Percentiles rank a stretch among this genome's conserved stretches.
phyloP scores from a whole-genome alignment of 2,888 invertebrate genomes.

The Trissolcus brochymenae region DNA sequence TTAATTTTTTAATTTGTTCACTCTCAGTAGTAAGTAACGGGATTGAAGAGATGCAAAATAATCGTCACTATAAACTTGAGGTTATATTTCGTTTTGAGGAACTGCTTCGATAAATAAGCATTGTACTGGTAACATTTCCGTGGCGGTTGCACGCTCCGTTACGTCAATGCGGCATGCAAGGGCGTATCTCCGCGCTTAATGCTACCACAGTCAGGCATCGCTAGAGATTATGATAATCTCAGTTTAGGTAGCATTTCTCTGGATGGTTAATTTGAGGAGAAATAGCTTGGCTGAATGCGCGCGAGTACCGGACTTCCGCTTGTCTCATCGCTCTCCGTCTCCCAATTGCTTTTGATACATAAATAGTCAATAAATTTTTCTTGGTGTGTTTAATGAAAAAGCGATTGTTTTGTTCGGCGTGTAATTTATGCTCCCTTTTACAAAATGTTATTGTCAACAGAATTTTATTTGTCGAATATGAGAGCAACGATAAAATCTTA shows the following conservation, averaged over 20 bases:
- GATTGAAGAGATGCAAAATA: slow-evolving; percentile 4
- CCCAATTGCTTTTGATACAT: slow-evolving; percentile 25
- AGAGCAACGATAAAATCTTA: slow-evolving; percentile 22
- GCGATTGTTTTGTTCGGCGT: neutral
- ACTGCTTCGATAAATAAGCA: slow-evolving; percentile 44
- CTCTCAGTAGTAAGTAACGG: slow-evolving; percentile 9
- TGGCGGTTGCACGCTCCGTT: slow-evolving; percentile 53
- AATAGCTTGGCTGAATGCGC: slow-evolving; percentile 69
- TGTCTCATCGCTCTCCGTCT: slow-evolving; percentile 55
- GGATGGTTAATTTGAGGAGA: slow-evolving; percentile 74
- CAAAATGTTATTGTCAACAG: too few relatives aligned
- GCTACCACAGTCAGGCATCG: slow-evolving; percentile 73
- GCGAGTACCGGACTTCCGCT: slow-evolving; percentile 56
- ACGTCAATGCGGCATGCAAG: slow-evolving; percentile 61
- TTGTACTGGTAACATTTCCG: slow-evolving; percentile 44
- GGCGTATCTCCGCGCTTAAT: slow-evolving; percentile 73
- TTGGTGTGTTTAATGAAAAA: neutral
- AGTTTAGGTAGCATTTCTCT: slow-evolving; percentile 73
- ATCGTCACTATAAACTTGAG: slow-evolving; percentile 15
- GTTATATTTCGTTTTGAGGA: slow-evolving; percentile 33
- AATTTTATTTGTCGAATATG: neutral
- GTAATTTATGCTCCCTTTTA: neutral
- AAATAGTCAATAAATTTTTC: neutral
- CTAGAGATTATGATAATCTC: slow-evolving; percentile 76
- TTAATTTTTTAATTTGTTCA: neutral